Evolutionary conservation across 2,888 invertebrate species (phyloP).

Genomic region (Drosophila parthenogenetica): DNA sequence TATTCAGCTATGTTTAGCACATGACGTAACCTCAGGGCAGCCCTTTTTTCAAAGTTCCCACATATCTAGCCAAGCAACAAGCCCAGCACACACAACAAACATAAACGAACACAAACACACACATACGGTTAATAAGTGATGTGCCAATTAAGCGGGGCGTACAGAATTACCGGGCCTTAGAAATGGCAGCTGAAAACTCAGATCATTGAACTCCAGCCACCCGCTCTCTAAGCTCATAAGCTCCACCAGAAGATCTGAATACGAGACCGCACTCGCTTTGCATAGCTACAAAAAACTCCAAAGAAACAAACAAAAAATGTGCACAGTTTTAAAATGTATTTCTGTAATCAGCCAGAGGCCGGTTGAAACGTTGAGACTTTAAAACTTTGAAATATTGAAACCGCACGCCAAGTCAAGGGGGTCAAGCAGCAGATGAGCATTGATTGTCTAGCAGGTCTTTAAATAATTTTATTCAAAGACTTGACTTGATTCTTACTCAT

Average conservation of each 20-base stretch:
- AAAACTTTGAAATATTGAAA: conserved; percentile 1
- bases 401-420: conserved; percentile 7
- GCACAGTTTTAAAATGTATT: conserved; percentile 61
- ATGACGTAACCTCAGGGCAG: conserved; percentile 68
- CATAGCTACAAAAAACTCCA: conserved; percentile 49
- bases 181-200: conserved; percentile 44
- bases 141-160: conserved; percentile 55
- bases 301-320: conserved; percentile 44
- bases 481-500: conserved; percentile 28
- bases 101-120: conserved; percentile 7
- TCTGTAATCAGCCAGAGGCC: conserved; percentile 58
- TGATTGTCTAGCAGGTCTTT: conserved; percentile 12
- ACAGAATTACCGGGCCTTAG: conserved; percentile 49
- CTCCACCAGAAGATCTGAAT: conserved; percentile 14
- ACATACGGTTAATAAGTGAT: conserved; percentile 25
- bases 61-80: conserved; percentile 24
- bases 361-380: conserved; percentile 10
- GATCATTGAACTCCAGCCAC: conserved; percentile 71
- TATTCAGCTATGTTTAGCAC: conserved; percentile 39
- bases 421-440: conserved; percentile 6
- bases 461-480: conserved; percentile 57
- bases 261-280: conserved; percentile 58
- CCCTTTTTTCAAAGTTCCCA: conserved; percentile 52
- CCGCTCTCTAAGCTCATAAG: conserved; percentile 21
- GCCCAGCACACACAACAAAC: conserved; percentile 6